phyloP scores from a whole-genome alignment of 2,797 vertebrate species.

The Eutrigla gurnardus region DNA sequence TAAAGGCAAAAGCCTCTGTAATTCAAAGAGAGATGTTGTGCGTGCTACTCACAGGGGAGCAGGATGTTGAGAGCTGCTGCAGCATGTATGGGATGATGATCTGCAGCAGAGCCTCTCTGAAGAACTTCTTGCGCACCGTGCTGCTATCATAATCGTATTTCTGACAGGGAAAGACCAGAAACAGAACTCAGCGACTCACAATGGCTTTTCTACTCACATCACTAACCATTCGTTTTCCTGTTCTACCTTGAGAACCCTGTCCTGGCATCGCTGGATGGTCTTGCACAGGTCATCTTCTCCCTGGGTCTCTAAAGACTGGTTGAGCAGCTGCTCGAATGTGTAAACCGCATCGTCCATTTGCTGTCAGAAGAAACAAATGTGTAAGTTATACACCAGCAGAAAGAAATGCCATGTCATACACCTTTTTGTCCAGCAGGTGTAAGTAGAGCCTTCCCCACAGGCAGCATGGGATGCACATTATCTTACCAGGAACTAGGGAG shows the following conservation, averaged over 20 bases:
- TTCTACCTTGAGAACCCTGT: slow-evolving; percentile 95
- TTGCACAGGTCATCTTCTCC: slow-evolving; percentile 89
- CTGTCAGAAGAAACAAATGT: slow-evolving; percentile 69
- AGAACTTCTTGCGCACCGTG: slow-evolving; percentile 96
- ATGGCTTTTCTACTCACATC: background rate
- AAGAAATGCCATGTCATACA: background rate
- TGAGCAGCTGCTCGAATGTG: slow-evolving; percentile 95
- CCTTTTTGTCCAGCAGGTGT: slow-evolving; percentile 71
- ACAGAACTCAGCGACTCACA: background rate
- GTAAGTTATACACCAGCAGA: background rate
- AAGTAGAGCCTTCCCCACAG: slow-evolving; percentile 32
- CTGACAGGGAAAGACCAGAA: slow-evolving; percentile 71
- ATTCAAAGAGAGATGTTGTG: background rate
- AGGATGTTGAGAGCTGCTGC: slow-evolving; percentile 90
- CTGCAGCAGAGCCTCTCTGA: slow-evolving; percentile 96
- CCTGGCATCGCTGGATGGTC: slow-evolving; percentile 92
- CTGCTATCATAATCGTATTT: slow-evolving; percentile 99
- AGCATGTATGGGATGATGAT: slow-evolving; percentile 97
- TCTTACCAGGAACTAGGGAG: slow-evolving; percentile 3
- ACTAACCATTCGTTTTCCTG: background rate
- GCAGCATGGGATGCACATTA: background rate
- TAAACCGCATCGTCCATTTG: slow-evolving; percentile 96
- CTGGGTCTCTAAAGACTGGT: slow-evolving; percentile 89
- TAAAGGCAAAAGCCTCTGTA: background rate
- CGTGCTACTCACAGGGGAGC: slow-evolving; percentile 85